phyloP scores from a whole-genome alignment of 1,140 invertebrate genomes.

The Euschistus heros region DNA sequence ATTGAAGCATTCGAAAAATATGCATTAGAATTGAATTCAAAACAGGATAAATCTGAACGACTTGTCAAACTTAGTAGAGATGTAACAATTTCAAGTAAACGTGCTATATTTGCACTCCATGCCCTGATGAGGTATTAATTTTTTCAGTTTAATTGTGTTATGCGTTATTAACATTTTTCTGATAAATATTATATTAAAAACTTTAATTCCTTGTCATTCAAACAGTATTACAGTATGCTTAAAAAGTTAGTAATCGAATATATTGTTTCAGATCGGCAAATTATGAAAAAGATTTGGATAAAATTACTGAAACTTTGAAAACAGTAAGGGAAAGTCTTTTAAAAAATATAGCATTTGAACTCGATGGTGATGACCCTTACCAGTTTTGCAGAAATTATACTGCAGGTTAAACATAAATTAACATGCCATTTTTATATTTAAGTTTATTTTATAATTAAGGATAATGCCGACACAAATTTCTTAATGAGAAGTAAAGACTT shows the following conservation, averaged over 20 bases:
- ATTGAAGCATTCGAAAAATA: conserved; percentile 8
- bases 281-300: conserved; percentile 40
- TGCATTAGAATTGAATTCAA: conserved; percentile 52
- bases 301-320: conserved; percentile 53
- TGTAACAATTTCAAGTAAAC: conserved; percentile 85
- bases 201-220: no score
- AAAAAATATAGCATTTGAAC: conserved; percentile 56
- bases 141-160: no score
- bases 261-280: conserved; percentile 29
- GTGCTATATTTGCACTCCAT: conserved; percentile 79
- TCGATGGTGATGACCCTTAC: conserved; percentile 58
- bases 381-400: conserved; percentile 65
- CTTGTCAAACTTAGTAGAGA: conserved; percentile 75
- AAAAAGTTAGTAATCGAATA: no score
- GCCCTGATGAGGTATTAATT: conserved; percentile 43
- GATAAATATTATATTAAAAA: no score
- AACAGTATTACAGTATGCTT: neutral
- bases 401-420: conserved; percentile 33
- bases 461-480: no score
- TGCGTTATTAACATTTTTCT: no score
- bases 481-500: no score
- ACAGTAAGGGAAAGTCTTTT: conserved; percentile 50
- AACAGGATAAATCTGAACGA: conserved; percentile 75
- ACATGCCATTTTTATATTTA: no score
- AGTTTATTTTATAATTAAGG: no score